Percentiles rank a stretch among this genome's conserved stretches.
Evolutionary conservation across 2,888 invertebrate species (phyloP).

Genomic region (Aelia acuminata): DNA sequence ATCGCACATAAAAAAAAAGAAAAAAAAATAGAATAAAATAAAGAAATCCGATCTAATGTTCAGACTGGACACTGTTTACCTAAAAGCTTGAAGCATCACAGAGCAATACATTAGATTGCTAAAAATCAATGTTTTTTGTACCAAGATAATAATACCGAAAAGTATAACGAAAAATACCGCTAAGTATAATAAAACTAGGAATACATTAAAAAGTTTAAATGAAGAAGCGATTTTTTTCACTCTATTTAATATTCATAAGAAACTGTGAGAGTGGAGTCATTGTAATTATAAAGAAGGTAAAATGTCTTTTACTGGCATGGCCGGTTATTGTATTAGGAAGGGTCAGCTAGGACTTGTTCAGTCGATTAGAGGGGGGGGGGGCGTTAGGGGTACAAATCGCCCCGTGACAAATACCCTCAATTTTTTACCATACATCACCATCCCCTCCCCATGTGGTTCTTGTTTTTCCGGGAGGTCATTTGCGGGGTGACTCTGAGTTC

Average conservation of each 20-base stretch:
- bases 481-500: conserved; percentile 58
- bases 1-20: no score
- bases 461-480: conserved; percentile 58
- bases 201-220: neutral
- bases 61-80: no score
- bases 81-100: no score
- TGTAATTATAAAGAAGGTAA: neutral
- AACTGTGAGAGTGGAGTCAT: neutral
- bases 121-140: no score
- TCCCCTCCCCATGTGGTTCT: conserved; percentile 29
- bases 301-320: neutral
- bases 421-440: conserved; percentile 58
- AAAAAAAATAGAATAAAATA: no score
- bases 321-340: conserved; percentile 12
- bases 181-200: neutral
- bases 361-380: conserved; percentile 13
- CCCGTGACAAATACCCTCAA: conserved; percentile 57
- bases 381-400: conserved; percentile 44
- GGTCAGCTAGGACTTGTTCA: conserved; percentile 30
- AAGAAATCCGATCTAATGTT: no score
- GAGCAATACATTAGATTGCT: no score
- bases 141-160: no score
- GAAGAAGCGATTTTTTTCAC: neutral
- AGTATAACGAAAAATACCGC: no score
- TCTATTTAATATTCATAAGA: conserved; percentile 2